These are phyloP conservation scores for Chauna torquata DNA, from an alignment of 2,113 vertebrate species.

Conservation along the genomic window DNA sequence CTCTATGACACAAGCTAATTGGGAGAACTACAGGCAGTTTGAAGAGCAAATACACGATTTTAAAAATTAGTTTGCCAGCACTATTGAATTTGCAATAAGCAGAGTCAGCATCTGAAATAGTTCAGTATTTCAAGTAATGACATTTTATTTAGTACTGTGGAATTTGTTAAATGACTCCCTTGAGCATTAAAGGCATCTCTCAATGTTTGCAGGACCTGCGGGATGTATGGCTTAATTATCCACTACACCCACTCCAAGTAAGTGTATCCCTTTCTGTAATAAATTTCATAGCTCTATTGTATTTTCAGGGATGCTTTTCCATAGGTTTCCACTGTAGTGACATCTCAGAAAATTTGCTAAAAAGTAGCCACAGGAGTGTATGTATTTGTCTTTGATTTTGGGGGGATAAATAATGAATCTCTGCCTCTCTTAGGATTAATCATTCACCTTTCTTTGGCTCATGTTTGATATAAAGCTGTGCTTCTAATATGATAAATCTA, in stretches of 20 bases:
- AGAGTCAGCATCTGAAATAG: conserved; percentile 80
- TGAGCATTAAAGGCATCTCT: conserved; percentile 76
- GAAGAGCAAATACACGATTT: conserved; percentile 70
- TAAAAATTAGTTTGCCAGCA: conserved; percentile 79
- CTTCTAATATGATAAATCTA: not conserved
- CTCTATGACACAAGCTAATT: conserved; percentile 72
- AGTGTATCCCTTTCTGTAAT: conserved; percentile 68
- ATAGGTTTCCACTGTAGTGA: conserved; percentile 31
- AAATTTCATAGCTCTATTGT: not conserved
- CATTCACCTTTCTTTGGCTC: not conserved
- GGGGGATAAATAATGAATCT: not conserved
- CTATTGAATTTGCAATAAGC: conserved; percentile 80
- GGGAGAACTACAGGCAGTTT: conserved; percentile 67
- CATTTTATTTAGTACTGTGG: conserved; percentile 80
- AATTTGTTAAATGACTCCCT: conserved; percentile 77
- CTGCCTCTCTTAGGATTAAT: not conserved
- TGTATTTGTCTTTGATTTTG: not conserved
- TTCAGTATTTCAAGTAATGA: conserved; percentile 79
- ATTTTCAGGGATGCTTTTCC: conserved; percentile 28
- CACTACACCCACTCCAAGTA: conserved; percentile 97
- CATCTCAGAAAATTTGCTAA: conserved; percentile 9
- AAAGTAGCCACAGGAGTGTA: not conserved
- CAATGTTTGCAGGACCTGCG: conserved; percentile 87
- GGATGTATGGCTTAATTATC: conserved; percentile 99
- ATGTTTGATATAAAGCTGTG: not conserved